These are phyloP conservation scores for Porites lutea DNA, from an alignment of 64 coral and sea anemone species.

Conservation along the genomic window DNA sequence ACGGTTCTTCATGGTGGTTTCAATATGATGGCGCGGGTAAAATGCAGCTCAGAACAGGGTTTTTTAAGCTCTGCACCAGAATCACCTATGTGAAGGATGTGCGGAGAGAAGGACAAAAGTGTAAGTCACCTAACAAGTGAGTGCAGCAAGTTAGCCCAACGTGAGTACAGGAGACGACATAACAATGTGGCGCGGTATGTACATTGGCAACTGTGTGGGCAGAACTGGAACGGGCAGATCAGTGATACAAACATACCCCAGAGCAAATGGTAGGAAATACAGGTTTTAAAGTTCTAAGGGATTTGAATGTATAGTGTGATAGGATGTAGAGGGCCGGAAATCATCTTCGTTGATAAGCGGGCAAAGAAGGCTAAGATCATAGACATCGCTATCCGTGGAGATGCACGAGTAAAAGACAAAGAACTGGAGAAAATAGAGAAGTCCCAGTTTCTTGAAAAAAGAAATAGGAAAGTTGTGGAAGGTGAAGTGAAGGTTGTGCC, in stretches of 20 bases:
- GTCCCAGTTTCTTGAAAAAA: background rate
- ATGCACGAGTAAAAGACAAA: too few species aligned
- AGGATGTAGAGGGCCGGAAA: too few species aligned
- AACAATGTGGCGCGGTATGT: background rate
- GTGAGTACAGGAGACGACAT: background rate
- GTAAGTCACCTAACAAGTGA: background rate
- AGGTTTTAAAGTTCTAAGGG: too few species aligned
- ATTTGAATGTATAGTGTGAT: too few species aligned
- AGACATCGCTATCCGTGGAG: too few species aligned
- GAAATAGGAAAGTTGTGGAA: background rate
- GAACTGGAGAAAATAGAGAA: background rate
- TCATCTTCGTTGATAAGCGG: too few species aligned
- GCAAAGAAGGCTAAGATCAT: too few species aligned
- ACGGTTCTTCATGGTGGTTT: too few species aligned
- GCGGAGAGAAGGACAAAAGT: background rate
- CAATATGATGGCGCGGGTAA: too few species aligned
- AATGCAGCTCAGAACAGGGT: too few species aligned
- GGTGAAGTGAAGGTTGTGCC: too few species aligned
- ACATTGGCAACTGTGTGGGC: background rate
- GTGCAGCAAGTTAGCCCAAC: background rate
- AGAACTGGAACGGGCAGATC: background rate
- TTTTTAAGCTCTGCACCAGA: too few species aligned
- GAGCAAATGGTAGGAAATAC: background rate
- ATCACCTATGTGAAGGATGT: background rate
- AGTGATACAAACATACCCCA: constrained; percentile 12